Conservation (phyloP, 2,797 vertebrate species). For the Chromis chromis region DNA sequence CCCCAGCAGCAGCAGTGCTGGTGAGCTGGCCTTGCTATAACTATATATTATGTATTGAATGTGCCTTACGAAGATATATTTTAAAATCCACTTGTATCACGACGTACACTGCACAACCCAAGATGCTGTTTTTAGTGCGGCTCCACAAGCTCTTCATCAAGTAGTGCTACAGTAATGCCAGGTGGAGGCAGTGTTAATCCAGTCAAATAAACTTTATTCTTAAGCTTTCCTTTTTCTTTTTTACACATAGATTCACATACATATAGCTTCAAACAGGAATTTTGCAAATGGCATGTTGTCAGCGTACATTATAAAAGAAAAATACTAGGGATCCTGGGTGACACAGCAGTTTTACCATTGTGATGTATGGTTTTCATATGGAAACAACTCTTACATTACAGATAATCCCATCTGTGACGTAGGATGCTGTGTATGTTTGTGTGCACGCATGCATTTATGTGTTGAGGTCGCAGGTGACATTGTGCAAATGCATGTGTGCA, state of each 20-base stretch:
- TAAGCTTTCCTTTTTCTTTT: background rate
- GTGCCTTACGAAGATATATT: background rate
- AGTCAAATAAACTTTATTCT: slow-evolving; percentile 15
- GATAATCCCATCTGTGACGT: background rate
- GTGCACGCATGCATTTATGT: background rate
- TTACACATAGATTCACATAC: background rate
- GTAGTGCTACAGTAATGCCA: slow-evolving; percentile 48
- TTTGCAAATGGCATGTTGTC: background rate
- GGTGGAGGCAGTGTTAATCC: slow-evolving; percentile 67
- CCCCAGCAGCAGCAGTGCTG: background rate
- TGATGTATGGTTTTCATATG: slow-evolving; percentile 1
- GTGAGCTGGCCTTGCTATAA: background rate
- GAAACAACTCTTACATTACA: background rate
- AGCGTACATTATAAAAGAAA: background rate
- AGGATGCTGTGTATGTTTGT: background rate
- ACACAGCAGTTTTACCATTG: background rate
- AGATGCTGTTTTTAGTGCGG: background rate
- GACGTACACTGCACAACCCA: background rate
- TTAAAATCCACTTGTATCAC: background rate
- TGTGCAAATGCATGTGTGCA: no score
- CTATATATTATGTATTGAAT: background rate
- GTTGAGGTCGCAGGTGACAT: background rate
- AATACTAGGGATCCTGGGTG: background rate
- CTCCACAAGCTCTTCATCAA: background rate
- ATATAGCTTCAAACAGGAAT: background rate